Percentiles rank a stretch among this genome's conserved stretches.
Evolutionary conservation across 1,140 invertebrate genomes (phyloP).

Genomic region (Eriosoma lanigerum): DNA sequence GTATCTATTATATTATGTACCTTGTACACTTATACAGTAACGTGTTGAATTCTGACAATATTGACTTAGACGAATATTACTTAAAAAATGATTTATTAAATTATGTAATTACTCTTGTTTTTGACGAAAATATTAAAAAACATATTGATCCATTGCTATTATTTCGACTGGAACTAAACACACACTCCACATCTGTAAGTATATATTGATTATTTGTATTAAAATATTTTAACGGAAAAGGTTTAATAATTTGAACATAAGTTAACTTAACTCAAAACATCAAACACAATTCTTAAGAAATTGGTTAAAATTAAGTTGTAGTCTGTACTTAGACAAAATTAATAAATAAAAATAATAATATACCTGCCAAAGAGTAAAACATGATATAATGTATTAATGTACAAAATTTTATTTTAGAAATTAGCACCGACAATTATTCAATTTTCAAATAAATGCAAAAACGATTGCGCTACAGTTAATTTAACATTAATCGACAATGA

Average conservation of each 20-base stretch:
- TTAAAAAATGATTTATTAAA: conserved; percentile 33
- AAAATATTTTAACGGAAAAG: too few relatives aligned
- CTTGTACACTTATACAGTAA: background rate
- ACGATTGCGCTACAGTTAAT: background rate
- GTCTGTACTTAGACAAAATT: too few relatives aligned
- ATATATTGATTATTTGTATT: too few relatives aligned
- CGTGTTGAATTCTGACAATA: background rate
- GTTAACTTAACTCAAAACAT: too few relatives aligned
- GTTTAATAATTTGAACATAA: too few relatives aligned
- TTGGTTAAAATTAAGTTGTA: too few relatives aligned
- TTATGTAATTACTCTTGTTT: background rate
- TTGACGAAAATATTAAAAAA: conserved; percentile 3
- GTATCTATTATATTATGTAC: background rate
- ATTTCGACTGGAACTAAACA: conserved; percentile 20
- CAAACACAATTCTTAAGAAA: too few relatives aligned
- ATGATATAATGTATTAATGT: too few relatives aligned
- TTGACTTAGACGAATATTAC: conserved; percentile 1
- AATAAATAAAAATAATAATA: too few relatives aligned
- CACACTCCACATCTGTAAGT: conserved; percentile 2
- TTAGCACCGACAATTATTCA: background rate
- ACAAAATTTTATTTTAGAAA: conserved; percentile 17
- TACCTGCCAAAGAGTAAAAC: too few relatives aligned
- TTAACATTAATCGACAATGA: conserved; percentile 14
- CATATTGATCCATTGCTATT: conserved; percentile 6
- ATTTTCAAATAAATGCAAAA: background rate